These are phyloP conservation scores for Cantharis flavilabris DNA, from an alignment of 2,888 invertebrate species.

Conservation along the genomic window DNA sequence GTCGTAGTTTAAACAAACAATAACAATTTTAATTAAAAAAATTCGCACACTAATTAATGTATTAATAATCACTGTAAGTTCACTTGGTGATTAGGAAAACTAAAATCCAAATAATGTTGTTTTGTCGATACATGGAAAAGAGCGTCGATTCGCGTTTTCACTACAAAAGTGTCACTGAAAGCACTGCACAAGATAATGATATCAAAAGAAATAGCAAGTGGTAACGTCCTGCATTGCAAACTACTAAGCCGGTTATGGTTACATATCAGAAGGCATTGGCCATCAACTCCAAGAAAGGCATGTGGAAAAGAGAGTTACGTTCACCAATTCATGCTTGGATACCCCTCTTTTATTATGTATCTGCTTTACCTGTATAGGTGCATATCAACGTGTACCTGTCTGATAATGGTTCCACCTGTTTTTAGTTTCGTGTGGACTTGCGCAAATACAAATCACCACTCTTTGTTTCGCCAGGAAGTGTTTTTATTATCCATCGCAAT, in stretches of 20 bases:
- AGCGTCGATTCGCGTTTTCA: neutral
- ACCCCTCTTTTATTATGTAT: slow-evolving; percentile 36
- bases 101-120: neutral
- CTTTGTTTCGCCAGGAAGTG: slow-evolving; percentile 28
- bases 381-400: slow-evolving; percentile 33
- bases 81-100: neutral
- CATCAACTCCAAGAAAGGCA: slow-evolving; percentile 36
- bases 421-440: slow-evolving; percentile 21
- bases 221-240: slow-evolving; percentile 26
- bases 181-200: neutral
- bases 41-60: neutral
- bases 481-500: slow-evolving; percentile 14
- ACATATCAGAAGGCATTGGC: slow-evolving; percentile 37
- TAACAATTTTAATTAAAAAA: neutral
- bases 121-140: neutral
- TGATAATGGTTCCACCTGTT: slow-evolving; percentile 35
- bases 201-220: slow-evolving; percentile 15
- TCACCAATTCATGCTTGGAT: slow-evolving; percentile 38
- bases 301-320: slow-evolving; percentile 36
- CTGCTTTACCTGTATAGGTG: slow-evolving; percentile 26
- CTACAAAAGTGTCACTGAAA: neutral
- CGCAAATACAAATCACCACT: slow-evolving; percentile 30
- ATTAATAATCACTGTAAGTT: neutral
- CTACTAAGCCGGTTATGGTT: slow-evolving; percentile 39
- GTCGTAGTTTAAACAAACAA: neutral